Conservation (phyloP, 1,140 invertebrate genomes). For the Orius insidiosus region DNA sequence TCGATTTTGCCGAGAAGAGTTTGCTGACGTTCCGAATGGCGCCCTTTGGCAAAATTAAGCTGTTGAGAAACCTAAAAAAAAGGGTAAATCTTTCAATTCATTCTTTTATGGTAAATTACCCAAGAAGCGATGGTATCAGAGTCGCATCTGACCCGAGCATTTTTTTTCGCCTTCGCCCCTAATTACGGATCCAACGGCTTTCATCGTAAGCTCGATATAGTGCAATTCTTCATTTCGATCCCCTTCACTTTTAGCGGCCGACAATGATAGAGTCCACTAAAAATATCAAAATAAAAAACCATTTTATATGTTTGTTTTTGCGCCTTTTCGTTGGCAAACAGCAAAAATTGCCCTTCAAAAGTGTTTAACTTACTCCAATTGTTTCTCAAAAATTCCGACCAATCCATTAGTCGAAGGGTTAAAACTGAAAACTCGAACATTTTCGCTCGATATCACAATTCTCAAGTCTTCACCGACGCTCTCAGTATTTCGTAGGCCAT, state of each 20-base stretch:
- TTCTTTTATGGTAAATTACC: constrained; percentile 36
- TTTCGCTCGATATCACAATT: constrained; percentile 57
- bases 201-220: constrained; percentile 62
- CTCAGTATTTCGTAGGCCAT: constrained; percentile 66
- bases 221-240: constrained; percentile 32
- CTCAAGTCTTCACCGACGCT: constrained; percentile 47
- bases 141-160: constrained; percentile 70
- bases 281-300: constrained; percentile 17
- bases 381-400: constrained; percentile 45
- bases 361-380: constrained; percentile 38
- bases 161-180: constrained; percentile 35
- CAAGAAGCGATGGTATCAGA: constrained; percentile 56
- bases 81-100: constrained; percentile 9
- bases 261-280: constrained; percentile 39
- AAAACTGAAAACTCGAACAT: constrained; percentile 55
- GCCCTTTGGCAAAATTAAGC: constrained; percentile 71
- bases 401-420: constrained; percentile 22
- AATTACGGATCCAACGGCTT: constrained; percentile 25
- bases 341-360: neutral
- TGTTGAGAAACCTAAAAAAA: constrained; percentile 40
- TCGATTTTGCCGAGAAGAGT: constrained; percentile 25
- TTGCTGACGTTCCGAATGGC: constrained; percentile 61
- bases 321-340: neutral
- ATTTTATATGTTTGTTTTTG: constrained; percentile 1
- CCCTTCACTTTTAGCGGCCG: constrained; percentile 32